Conservation (phyloP, 2,113 vertebrate species). For the Myanophis thanlyinensis region DNA sequence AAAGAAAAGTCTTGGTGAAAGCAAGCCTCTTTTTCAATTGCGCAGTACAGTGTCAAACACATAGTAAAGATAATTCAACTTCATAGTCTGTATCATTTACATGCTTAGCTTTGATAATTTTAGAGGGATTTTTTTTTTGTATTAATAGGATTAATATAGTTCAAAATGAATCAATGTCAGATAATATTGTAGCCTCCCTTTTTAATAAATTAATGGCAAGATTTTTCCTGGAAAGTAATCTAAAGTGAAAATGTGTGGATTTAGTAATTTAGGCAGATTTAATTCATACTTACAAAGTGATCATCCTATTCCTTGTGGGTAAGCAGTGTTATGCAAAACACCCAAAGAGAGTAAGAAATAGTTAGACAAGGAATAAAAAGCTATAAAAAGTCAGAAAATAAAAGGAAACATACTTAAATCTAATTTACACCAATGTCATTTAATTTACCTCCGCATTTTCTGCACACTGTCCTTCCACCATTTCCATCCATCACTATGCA, state of each 20-base stretch:
- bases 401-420: neutral
- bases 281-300: neutral
- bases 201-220: neutral
- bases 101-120: neutral
- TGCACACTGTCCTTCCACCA: neutral
- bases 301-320: neutral
- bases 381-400: neutral
- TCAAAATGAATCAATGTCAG: neutral
- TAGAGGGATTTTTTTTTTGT: neutral
- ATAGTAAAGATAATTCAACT: neutral
- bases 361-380: neutral
- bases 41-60: rapidly evolving
- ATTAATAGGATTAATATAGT: neutral
- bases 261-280: neutral
- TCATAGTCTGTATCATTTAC: neutral
- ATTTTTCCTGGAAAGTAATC: neutral
- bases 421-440: neutral
- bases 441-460: neutral
- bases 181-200: neutral
- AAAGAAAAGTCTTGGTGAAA: neutral
- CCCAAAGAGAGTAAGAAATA: neutral
- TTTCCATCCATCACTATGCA: neutral
- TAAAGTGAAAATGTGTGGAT: neutral
- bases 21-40: rapidly evolving
- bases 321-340: neutral